These are phyloP conservation scores for Bradypodion pumilum DNA, from an alignment of 2,797 vertebrate genomes.

Conservation along the genomic window DNA sequence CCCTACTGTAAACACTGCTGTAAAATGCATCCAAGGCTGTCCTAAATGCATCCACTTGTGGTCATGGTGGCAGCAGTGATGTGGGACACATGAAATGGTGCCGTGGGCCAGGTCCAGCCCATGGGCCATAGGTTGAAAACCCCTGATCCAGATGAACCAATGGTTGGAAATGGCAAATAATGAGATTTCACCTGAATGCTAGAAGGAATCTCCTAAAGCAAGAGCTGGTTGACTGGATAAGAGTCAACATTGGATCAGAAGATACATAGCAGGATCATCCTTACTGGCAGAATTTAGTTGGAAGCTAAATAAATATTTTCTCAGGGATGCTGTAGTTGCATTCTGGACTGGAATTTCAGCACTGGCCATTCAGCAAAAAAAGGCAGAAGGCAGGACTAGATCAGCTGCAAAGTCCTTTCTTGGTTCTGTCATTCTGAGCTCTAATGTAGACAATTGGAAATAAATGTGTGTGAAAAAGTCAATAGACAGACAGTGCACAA, in stretches of 20 bases:
- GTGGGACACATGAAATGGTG: no score
- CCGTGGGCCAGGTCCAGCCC: no score
- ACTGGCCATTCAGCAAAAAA: background rate
- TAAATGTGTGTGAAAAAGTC: background rate
- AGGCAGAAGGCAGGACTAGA: background rate
- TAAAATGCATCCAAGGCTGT: no score
- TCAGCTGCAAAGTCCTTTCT: background rate
- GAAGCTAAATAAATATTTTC: background rate
- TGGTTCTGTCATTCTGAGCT: background rate
- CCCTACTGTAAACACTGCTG: no score
- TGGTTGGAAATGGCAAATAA: background rate
- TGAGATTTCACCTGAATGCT: background rate
- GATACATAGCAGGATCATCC: no score
- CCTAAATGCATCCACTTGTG: no score
- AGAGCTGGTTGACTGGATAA: background rate
- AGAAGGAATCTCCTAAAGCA: background rate
- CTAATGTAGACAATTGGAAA: background rate
- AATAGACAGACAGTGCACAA: conserved; percentile 24
- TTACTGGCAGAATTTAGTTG: background rate
- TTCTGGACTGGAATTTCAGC: background rate
- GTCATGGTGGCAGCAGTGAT: no score
- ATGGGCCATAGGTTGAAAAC: no score
- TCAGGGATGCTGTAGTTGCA: background rate
- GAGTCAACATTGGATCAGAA: background rate
- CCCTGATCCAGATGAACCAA: background rate